A percentile compares a stretch with the other conserved stretches of the same genome.
Conservation (phyloP, 2,888 invertebrate species). For the Parapristionchus giblindavisi region DNA sequence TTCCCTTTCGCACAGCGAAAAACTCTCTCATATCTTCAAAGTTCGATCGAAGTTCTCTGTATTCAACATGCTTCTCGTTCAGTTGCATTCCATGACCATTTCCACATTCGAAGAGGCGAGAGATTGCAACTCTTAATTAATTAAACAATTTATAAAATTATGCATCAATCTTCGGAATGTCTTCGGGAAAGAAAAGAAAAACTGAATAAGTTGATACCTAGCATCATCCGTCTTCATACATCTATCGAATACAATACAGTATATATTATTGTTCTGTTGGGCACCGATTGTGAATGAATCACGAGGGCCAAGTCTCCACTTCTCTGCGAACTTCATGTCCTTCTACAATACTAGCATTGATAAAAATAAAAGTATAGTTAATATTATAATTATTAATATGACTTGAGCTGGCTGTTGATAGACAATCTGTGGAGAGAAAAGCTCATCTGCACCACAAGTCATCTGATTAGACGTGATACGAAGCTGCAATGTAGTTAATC, state of each 20-base stretch:
- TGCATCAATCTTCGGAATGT: background rate
- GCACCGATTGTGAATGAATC: conserved; percentile 28
- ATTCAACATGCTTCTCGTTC: background rate
- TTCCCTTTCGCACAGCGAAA: background rate
- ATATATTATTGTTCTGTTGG: background rate
- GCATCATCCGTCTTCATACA: background rate
- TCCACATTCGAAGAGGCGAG: conserved; percentile 6
- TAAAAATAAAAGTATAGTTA: background rate
- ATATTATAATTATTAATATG: background rate
- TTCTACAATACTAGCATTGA: background rate
- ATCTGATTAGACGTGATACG: conserved; percentile 12
- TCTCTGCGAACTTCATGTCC: conserved; percentile 33
- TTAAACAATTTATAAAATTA: background rate
- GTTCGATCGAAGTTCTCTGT: background rate
- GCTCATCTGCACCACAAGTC: background rate
- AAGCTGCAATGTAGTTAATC: background rate
- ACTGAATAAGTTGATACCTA: background rate
- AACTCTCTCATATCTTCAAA: conserved; percentile 13
- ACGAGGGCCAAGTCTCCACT: conserved; percentile 15
- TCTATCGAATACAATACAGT: conserved; percentile 35
- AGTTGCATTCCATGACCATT: conserved; percentile 19
- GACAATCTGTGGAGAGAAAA: conserved; percentile 1
- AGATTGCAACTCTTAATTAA: background rate
- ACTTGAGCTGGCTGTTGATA: background rate
- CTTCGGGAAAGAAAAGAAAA: background rate